A percentile compares a stretch with the other conserved stretches of the same genome.
Evolutionary conservation across 2,113 vertebrate genomes (phyloP).

Genomic region (Bombycilla garrulus): DNA sequence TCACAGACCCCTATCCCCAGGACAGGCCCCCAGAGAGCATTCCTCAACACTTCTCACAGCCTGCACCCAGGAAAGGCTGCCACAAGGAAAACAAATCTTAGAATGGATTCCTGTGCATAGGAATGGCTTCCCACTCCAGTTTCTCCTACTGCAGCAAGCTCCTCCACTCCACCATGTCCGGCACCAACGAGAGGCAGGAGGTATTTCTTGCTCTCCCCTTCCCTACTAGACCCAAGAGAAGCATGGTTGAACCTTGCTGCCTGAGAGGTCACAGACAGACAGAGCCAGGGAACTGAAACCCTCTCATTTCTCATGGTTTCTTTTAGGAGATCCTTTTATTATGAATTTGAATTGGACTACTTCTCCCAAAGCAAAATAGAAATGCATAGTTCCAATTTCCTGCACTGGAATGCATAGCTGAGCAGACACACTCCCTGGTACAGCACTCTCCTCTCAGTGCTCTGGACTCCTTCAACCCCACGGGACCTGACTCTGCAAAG

Average conservation of each 20-base stretch:
- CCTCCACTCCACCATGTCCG: background rate
- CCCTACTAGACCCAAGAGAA: background rate
- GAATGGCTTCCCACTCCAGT: background rate
- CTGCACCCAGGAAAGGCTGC: background rate
- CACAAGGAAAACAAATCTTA: background rate
- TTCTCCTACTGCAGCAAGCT: background rate
- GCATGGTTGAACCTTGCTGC: fast-evolving
- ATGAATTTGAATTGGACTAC: background rate
- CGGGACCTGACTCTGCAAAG: background rate
- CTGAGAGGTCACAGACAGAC: background rate
- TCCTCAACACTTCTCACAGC: background rate
- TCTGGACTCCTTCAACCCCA: background rate
- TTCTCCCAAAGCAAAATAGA: background rate
- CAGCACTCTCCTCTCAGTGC: background rate
- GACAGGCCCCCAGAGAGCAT: background rate
- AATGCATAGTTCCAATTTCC: background rate
- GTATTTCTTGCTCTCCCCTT: fast-evolving
- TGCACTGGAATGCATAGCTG: background rate
- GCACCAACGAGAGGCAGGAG: background rate
- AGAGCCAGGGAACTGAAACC: background rate
- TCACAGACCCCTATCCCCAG: fast-evolving
- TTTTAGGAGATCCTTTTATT: background rate
- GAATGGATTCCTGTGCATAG: background rate
- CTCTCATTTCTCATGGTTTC: background rate
- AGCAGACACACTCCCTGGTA: background rate